Base-by-base conservation (phyloP, 2,113 vertebrate genomes). In the Oncorhynchus kisutch region DNA sequence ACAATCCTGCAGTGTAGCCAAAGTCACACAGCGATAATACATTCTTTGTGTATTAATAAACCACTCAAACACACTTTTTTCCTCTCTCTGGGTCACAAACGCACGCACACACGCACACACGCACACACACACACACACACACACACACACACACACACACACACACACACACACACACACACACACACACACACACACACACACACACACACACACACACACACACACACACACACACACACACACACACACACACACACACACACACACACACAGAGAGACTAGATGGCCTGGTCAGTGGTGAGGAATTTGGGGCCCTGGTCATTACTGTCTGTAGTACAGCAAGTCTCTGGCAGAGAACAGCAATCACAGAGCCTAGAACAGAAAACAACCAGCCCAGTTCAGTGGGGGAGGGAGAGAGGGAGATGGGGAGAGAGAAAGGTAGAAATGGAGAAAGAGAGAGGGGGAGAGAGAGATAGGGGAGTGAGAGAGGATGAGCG, bases 271-370 rank as follows among this genome's bases (percentile, higher is more conserved):
- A 39, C 39, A 39, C 39, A 39, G 0, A 45, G 2, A 11, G 16
- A 72, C 64, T 71, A 65, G 73, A 74, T 70, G 68, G 73, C 22
- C 69, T 24, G 45, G 54, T 85, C 39, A 39, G 39, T 39, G 39
- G 79, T 81, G 81, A 86, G 86, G 85, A 83, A 90, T 88, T 88
- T 85, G 78, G 78, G 88, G 73, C 71, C 67, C 34, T 67, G 82
- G 79, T 85, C 80, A 62, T 77, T 75, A 83, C 79, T 88, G 82
- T 72, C 83, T 84, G 22, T 12, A 54, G 67, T 54, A 24, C 67
- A 16, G 70, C 76, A 75, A 73, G 49, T 84, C 78, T 84, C 78
- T 91, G 88, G 83, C 87, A 79, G 76, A 75, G 71, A 16, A 27
- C 69, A 79, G 75, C 73, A 71, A 73, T 24, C 76, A 80, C 69